phyloP scores from a whole-genome alignment of 2,113 vertebrate genomes.

The Sclerurus mexicanus region DNA sequence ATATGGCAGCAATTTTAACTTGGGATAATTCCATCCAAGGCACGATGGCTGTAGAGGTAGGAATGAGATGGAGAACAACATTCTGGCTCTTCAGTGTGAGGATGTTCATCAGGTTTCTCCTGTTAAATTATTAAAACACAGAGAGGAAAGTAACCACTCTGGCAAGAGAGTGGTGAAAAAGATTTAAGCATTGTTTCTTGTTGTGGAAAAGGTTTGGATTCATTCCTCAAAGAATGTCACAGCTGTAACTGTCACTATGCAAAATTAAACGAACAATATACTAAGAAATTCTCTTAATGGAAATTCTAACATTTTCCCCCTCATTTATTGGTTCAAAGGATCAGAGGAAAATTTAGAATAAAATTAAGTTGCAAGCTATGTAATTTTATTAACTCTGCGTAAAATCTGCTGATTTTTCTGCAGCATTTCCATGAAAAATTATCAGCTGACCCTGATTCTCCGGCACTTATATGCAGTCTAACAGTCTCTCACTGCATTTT shows the following conservation, averaged over 20 bases:
- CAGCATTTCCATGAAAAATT: neutral
- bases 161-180: neutral
- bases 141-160: neutral
- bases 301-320: accelerated
- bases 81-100: neutral
- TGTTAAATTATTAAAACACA: neutral
- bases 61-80: neutral
- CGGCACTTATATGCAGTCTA: neutral
- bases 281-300: neutral
- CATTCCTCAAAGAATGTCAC: neutral
- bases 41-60: neutral
- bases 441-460: neutral
- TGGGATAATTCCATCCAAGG: neutral
- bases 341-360: neutral
- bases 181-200: neutral
- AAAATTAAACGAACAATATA: neutral
- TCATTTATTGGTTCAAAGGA: neutral
- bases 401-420: neutral
- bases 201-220: neutral
- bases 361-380: neutral
- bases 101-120: neutral
- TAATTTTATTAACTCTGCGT: neutral
- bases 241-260: neutral
- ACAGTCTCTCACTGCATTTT: neutral
- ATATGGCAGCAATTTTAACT: neutral